Evolutionary conservation across 2,888 invertebrate genomes (phyloP), one percentile per base, ranked within the genome.

Genomic region (Tromatobia lineatoria): DNA sequence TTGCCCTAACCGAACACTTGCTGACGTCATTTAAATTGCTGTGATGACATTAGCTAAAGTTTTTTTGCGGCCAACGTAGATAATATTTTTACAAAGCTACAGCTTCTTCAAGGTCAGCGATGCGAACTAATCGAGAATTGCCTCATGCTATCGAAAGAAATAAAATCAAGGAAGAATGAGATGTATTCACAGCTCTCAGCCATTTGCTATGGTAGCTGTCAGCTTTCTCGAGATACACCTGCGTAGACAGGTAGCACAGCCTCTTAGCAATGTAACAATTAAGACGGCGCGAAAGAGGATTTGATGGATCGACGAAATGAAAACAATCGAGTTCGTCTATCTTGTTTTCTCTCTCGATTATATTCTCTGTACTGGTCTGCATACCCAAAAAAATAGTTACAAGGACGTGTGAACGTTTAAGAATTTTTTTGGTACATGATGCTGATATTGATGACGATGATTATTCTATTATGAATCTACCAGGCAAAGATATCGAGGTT

Each of bases 401-500:
- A 29, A 45, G 29, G 54, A 34, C 11, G 13, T 23, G 67, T 50
- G 52, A 34, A 13, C 18, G 29, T 13, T n/a, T 29, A 15, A 59
- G 6, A 1, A 25, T 34, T 11, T 61, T 18, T 38, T 10, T 64
- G 38, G 34, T 8, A 54, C 18, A 13, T 67, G 45, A 80, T 54
- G 54, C 54, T 42, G 66, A 76, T 67, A 20, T 66, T 50, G 18
- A 79, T 66, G 29, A 79, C 15, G 42, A 38, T 23, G 38, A 34
- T n/a, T 34, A 11, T 15, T 10, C n/a, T 64, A 38, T 34, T 61
- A 34, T 42, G 64, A 64, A 64, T 42, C 64, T 20, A 7, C 38
- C 61, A 50, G 67, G 42, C 29, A 34, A 74, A 80, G 52, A 52
- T 50, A 74, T 80, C 29, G 67, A 74, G 59, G 69, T 52, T 57